A percentile compares a stretch with the other conserved stretches of the same genome.
These are phyloP conservation scores for Bagarius yarrelli DNA, from an alignment of 2,113 vertebrate species.

Conservation along the genomic window DNA sequence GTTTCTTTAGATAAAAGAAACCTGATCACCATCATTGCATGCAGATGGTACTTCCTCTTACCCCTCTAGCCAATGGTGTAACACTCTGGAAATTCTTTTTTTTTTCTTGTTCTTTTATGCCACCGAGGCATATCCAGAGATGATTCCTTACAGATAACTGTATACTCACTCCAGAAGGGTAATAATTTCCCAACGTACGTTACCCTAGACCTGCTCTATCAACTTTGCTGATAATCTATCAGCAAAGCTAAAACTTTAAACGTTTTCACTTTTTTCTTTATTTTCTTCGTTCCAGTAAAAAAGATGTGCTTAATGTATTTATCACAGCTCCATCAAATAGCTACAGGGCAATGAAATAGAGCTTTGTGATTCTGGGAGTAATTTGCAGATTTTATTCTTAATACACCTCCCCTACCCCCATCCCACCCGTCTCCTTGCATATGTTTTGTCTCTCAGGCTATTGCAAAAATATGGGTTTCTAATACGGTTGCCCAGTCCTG, in stretches of 20 bases:
- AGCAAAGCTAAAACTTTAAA: background rate
- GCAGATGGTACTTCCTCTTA: background rate
- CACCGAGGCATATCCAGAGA: constrained; percentile 36
- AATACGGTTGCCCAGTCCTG: background rate
- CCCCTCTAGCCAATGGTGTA: background rate
- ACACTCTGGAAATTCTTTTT: constrained; percentile 17
- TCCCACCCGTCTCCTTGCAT: background rate
- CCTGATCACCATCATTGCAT: background rate
- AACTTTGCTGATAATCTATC: background rate
- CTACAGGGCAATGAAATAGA: constrained; percentile 11
- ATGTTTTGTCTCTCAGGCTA: background rate
- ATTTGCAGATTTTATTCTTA: background rate
- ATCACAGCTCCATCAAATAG: background rate
- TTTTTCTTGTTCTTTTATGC: constrained; percentile 4
- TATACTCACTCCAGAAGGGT: constrained; percentile 12
- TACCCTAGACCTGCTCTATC: constrained; percentile 1
- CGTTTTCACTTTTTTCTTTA: background rate
- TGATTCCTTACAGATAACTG: constrained; percentile 31
- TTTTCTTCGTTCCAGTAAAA: background rate
- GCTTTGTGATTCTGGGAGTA: constrained; percentile 3
- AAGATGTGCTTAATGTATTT: constrained; percentile 13
- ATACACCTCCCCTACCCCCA: background rate
- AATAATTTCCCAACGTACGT: background rate
- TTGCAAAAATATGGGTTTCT: background rate
- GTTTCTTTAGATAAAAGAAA: background rate